phyloP scores from a whole-genome alignment of 2,888 invertebrate genomes.

The Nomada fucata region DNA sequence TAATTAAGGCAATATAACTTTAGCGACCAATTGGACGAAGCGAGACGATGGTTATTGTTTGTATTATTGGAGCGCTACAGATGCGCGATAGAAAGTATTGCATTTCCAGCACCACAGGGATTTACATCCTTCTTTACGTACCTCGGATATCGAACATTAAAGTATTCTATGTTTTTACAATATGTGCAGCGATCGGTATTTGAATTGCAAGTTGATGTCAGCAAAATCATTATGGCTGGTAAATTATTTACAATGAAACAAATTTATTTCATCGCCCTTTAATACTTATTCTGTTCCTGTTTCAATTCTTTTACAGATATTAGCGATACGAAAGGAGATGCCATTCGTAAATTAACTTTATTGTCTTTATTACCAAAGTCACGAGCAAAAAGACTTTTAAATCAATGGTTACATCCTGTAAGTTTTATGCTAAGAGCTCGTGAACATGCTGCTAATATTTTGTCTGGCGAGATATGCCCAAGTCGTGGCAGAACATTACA shows the following conservation, averaged over 20 bases:
- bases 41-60: conserved; percentile 90
- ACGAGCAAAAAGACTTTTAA: conserved; percentile 90
- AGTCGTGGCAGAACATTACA: conserved; percentile 80
- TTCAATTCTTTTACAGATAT: conserved; percentile 73
- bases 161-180: conserved; percentile 92
- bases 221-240: conserved; percentile 93
- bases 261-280: too few species aligned
- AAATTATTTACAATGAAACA: conserved; percentile 64
- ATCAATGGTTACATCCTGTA: conserved; percentile 91
- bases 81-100: conserved; percentile 91
- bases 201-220: conserved; percentile 94
- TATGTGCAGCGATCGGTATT: conserved; percentile 93
- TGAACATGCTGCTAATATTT: conserved; percentile 92
- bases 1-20: conserved; percentile 32
- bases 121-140: conserved; percentile 96
- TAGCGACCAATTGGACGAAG: conserved; percentile 91
- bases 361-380: conserved; percentile 91
- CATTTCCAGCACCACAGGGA: conserved; percentile 93
- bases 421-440: conserved; percentile 92
- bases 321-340: conserved; percentile 86
- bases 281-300: not conserved
- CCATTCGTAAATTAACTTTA: conserved; percentile 90
- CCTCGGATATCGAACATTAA: conserved; percentile 91
- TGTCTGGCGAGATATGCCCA: conserved; percentile 87
- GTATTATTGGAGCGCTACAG: conserved; percentile 92